Evolutionary conservation across 1,140 invertebrate species (phyloP).

Genomic region (Tribolium madens): DNA sequence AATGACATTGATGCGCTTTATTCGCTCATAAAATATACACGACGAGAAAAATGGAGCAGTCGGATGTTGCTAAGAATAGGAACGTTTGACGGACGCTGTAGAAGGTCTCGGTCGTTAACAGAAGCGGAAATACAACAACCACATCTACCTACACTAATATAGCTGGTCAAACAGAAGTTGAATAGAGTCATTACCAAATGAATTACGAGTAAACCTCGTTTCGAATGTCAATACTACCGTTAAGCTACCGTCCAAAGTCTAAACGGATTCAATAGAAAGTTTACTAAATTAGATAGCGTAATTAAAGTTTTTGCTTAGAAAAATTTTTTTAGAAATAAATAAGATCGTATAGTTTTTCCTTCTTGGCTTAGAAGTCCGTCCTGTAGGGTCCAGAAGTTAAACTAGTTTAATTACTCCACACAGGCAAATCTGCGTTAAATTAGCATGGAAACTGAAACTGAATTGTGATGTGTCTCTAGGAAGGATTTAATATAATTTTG

Average conservation of each 20-base stretch:
- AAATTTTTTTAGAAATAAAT: not conserved
- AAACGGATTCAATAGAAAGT: not conserved
- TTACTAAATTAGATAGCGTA: conserved; percentile 1
- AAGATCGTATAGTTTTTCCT: not conserved
- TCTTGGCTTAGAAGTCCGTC: too few species aligned
- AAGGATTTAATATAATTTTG: not conserved
- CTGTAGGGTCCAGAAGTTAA: not conserved
- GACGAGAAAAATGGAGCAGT: not conserved
- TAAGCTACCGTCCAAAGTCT: not conserved
- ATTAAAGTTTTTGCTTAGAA: conserved; percentile 6
- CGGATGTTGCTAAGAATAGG: not conserved
- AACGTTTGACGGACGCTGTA: not conserved
- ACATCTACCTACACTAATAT: conserved; percentile 14
- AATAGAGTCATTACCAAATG: conserved; percentile 24
- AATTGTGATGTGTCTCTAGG: not conserved
- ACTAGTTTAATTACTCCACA: conserved; percentile 7
- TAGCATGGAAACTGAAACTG: not conserved
- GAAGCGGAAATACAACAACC: conserved; percentile 2
- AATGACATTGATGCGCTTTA: conserved; percentile 17
- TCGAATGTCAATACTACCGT: conserved; percentile 8
- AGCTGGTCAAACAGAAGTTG: conserved; percentile 17
- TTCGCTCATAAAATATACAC: not conserved
- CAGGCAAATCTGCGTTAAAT: not conserved
- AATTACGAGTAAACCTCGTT: conserved; percentile 14
- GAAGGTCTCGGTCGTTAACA: conserved; percentile 12